phyloP scores from a whole-genome alignment of 2,888 invertebrate genomes.

The Axea sp. region DNA sequence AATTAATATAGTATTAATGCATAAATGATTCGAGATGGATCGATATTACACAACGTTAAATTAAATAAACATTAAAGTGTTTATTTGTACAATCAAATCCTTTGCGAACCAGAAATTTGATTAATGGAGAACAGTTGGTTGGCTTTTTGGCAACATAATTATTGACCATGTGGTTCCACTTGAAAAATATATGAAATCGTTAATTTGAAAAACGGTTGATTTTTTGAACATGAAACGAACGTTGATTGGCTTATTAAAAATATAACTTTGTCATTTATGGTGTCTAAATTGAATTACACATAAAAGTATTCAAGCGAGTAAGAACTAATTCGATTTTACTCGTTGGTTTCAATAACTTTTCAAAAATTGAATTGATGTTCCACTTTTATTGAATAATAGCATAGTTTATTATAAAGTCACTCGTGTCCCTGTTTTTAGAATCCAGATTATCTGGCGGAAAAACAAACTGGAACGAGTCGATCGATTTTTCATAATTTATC shows the following conservation, averaged over 20 bases:
- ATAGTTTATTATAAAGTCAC: neutral
- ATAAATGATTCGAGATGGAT: neutral
- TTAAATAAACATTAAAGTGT: neutral
- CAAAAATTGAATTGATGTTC: constrained; percentile 6
- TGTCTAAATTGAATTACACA: constrained; percentile 19
- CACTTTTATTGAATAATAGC: constrained; percentile 2
- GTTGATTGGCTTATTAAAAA: constrained; percentile 11
- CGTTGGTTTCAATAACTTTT: constrained; percentile 4
- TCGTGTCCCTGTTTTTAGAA: neutral
- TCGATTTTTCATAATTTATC: neutral
- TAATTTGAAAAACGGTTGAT: too few species aligned
- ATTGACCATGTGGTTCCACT: too few species aligned
- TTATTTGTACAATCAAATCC: neutral
- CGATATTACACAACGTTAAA: constrained; percentile 3
- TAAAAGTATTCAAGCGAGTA: neutral
- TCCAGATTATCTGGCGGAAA: neutral
- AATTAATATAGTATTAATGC: constrained; percentile 5
- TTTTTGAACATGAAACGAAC: too few species aligned
- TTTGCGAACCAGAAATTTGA: neutral
- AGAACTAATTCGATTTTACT: neutral
- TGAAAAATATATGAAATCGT: constrained; percentile 1
- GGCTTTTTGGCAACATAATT: neutral
- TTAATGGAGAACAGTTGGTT: neutral
- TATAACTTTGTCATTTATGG: constrained; percentile 5
- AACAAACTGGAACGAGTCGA: neutral